phyloP scores from a whole-genome alignment of 2,888 invertebrate species.

The Lasioglossum villosulum region DNA sequence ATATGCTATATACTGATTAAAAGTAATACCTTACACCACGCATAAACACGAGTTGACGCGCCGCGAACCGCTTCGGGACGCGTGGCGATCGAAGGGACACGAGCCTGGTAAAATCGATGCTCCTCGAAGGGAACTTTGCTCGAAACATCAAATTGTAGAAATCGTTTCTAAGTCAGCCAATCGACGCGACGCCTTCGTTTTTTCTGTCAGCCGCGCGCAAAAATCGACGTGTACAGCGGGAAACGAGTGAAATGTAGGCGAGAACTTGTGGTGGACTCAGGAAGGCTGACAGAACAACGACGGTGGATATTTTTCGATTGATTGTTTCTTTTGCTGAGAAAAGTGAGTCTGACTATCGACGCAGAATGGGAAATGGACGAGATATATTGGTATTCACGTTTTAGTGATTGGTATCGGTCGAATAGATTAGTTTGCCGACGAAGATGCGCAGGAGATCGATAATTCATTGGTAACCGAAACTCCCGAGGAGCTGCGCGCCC shows the following conservation, averaged over 20 bases:
- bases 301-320: background rate
- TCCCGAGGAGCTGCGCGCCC: conserved; percentile 52
- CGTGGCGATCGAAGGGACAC: conserved; percentile 29
- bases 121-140: background rate
- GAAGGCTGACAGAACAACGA: background rate
- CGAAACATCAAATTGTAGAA: background rate
- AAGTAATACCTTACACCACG: conserved; percentile 75
- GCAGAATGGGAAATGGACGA: background rate
- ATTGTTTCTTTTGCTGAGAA: background rate
- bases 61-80: conserved; percentile 62
- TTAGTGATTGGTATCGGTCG: conserved; percentile 72
- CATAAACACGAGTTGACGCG: conserved; percentile 75
- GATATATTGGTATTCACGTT: conserved; percentile 73
- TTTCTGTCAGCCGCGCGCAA: background rate
- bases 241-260: background rate
- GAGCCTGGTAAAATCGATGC: background rate
- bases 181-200: background rate
- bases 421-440: background rate
- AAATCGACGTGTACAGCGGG: background rate
- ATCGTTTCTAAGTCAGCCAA: background rate
- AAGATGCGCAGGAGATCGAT: conserved; percentile 18
- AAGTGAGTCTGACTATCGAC: background rate
- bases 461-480: background rate
- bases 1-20: conserved; percentile 81
- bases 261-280: background rate